Evolutionary conservation across 92 coral and sea anemone species (phyloP).

Genomic region (Zoanthus sansibaricus): DNA sequence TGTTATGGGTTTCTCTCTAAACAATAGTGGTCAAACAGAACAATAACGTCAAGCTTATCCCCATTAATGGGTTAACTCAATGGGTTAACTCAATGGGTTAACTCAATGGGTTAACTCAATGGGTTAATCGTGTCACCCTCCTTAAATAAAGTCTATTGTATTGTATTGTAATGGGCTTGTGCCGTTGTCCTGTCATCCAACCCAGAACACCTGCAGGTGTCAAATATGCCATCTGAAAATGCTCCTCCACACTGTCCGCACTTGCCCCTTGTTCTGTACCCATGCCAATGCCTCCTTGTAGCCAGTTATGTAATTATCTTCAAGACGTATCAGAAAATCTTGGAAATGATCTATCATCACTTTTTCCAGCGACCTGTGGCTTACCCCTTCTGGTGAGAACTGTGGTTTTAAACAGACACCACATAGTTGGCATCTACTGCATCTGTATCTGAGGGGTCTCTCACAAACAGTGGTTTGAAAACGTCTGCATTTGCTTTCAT

Average conservation of each 20-base stretch:
- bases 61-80: too few species aligned
- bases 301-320: neutral
- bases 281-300: conserved; percentile 22
- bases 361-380: conserved; percentile 5
- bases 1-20: conserved; percentile 37
- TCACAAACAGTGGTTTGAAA: conserved; percentile 44
- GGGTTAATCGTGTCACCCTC: too few species aligned
- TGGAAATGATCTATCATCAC: conserved; percentile 30
- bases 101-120: too few species aligned
- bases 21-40: conserved; percentile 50
- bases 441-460: conserved; percentile 29
- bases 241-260: conserved; percentile 33
- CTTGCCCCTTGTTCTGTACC: conserved; percentile 26
- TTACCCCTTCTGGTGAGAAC: conserved; percentile 59
- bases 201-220: conserved; percentile 38
- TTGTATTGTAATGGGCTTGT: too few species aligned
- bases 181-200: conserved; percentile 50
- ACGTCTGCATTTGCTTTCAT: neutral
- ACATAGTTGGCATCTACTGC: conserved; percentile 71
- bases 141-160: too few species aligned
- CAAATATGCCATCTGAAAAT: conserved; percentile 32
- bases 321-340: conserved; percentile 16
- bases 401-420: conserved; percentile 65
- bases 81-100: too few species aligned
- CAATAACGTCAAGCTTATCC: conserved; percentile 40